phyloP scores from a whole-genome alignment of 1,140 invertebrate species.

The Drosophila kohkoa region DNA sequence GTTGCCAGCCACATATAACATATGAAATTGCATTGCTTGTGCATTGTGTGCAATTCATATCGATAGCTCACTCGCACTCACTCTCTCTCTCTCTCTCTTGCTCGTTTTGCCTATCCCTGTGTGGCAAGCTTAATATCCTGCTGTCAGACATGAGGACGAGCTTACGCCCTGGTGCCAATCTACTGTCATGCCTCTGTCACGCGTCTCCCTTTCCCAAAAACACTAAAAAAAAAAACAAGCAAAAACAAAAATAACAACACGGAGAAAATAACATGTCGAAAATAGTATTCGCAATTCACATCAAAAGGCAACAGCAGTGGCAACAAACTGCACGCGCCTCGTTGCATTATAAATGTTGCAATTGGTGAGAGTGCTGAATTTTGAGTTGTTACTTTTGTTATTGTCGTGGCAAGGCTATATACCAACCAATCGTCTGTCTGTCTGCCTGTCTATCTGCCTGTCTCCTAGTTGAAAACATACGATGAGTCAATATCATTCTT shows the following conservation, averaged over 20 bases:
- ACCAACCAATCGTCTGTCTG: conserved; percentile 25
- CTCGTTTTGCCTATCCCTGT: background rate
- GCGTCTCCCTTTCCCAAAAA: conserved; percentile 14
- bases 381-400: conserved; percentile 22
- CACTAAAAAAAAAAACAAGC: no score
- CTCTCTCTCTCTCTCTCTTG: background rate
- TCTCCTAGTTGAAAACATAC: conserved; percentile 24
- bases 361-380: conserved; percentile 76
- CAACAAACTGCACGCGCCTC: conserved; percentile 56
- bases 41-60: conserved; percentile 2
- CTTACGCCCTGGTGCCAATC: conserved; percentile 46
- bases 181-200: conserved; percentile 68
- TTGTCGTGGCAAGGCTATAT: conserved; percentile 24
- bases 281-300: conserved; percentile 38
- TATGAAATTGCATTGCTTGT: background rate
- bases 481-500: conserved; percentile 28
- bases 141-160: conserved; percentile 54
- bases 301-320: conserved; percentile 35
- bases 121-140: conserved; percentile 74
- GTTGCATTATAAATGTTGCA: conserved; percentile 78
- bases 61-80: background rate
- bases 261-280: conserved; percentile 65
- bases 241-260: conserved; percentile 5
- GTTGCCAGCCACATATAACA: conserved; percentile 12
- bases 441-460: conserved; percentile 20